Evolutionary conservation across 2,797 vertebrate genomes (phyloP), one percentile per base, ranked within the genome.

Genomic region (Threskiornis aethiopicus): DNA sequence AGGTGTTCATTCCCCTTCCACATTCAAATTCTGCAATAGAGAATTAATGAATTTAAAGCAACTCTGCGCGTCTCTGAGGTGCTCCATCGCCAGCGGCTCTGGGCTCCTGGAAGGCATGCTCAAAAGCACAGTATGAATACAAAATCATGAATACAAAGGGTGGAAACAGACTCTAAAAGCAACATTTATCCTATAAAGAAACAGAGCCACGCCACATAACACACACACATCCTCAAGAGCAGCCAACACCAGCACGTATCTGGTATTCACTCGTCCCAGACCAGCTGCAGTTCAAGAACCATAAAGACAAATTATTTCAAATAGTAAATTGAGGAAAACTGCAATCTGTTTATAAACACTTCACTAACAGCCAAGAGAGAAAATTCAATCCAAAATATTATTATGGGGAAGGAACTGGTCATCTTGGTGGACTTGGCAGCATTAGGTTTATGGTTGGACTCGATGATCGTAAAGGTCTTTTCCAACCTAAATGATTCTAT

Each of bases 351-450:
- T 37, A 33, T 6, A 35, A 77, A 39, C 39, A 49, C 16, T 12
- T 64, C 18, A 22, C 29, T 33, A 19, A 33, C 3, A 22, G 42
- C 8, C n/a, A 41, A 26, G 64, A 64, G 44, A 83, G 26, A 75
- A 31, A 84, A 71, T 28, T 15, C 8, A 14, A 31, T 16, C 41
- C 26, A 4, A 55, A 71, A 16, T 42, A 64, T 39, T 41, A 28
- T 28, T 20, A 4, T 0, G 8, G 41, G 54, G 54, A 65, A 52
- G 1, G 0, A 31, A n/a, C 2, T 4, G 51, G n/a, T 64, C 8
- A 58, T 58, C 55, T 41, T 41, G 41, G 41, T 6, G 13, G 41
- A 41, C 41, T 41, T 41, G 41, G 41, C 41, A 41, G 41, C 41
- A 11, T 14, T 41, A 41, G 12, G 41, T 41, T 41, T 41, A 41